Evolutionary conservation across 2,888 invertebrate species (phyloP), one percentile per base, ranked within the genome.

Genomic region (Acronicta leporina): DNA sequence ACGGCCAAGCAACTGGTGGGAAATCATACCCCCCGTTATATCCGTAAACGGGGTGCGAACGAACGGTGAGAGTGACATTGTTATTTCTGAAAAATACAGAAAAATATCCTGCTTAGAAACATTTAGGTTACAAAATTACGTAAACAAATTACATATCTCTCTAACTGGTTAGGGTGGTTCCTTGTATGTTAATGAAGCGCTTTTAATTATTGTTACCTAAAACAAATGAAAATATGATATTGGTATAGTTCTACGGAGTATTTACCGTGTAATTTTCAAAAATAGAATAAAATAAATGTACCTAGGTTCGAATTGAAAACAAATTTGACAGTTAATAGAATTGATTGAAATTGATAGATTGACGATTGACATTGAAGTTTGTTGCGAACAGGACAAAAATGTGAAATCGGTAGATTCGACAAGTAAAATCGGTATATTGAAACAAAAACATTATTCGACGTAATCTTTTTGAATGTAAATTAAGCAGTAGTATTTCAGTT

Each of bases 1-100:
- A 25, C 88, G 84, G 20, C 96, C 96, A 78, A 95, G 90, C 80
- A 95, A 90, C 85, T 97, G 97, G 75, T 96, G 96, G 63, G 95
- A 96, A 27, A 96, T 80, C 59, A 97, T 53, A 16, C 95, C 94
- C 68, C 96, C 96, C 38, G 96, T 96, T 51, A 97, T 80, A 86
- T 97, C 97, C 6, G 97, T 97, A 44, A 97, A 93, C 0, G 97
- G 97, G 7, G 95, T 95, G 49, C 96, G 96, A 2, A 97, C 75
- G 69, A 94, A 95, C n/a, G 97, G 97, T 5, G 95, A 94, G 47
- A 96, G 71, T 63, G 96, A 95, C 96, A 96, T 96, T 70, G 53
- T 85, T 46, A 25, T 7, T 15, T 20, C 77, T 77, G 66, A 55
- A 79, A 77, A 15, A 59, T 16, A 57, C 10, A 47, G 20, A 25